Evolutionary conservation across 2,113 vertebrate species (phyloP), one percentile per base, ranked within the genome.

Genomic region (Syngnathoides biaculeatus): DNA sequence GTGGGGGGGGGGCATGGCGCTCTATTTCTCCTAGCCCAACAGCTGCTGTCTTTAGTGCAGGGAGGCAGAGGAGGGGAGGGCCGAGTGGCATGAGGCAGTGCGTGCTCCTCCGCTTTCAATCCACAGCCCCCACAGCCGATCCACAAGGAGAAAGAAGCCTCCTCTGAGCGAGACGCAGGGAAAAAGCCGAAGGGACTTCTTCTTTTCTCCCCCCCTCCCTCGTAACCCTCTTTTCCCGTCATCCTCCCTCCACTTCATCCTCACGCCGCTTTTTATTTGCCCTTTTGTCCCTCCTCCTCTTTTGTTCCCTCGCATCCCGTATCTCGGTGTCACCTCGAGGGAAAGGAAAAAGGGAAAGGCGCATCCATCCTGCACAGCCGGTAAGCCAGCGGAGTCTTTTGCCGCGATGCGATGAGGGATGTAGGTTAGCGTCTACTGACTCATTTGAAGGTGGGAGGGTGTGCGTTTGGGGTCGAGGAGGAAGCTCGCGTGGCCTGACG

Each of bases 11-110:
- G 86, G 87, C 85, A 87, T 61, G 73, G 86, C 69, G 88, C 90
- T 92, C 87, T 87, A 87, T 90, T 92, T 91, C 89, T 89, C 85
- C 89, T 83, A 83, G 88, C 83, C 75, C 84, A 88, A 83, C 90
- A 91, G 90, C 87, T 86, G 87, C 87, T 84, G 87, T 88, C 82
- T 90, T 89, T 78, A 89, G 87, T 84, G 82, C 81, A 82, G 87
- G 62, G 88, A 83, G 84, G 64, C 69, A 74, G 78, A 43, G 58
- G 89, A 88, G 87, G 78, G 86, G 84, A 87, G 60, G 87, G 87
- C 79, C 86, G 87, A 67, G 78, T 85, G 85, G 89, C 81, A 72
- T 81, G 84, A 90, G 86, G 87, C 82, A 77, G 86, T 83, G 83
- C 78, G 88, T 86, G 86, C 68, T 86, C 55, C 84, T 84, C 83